phyloP scores from a whole-genome alignment of 1,140 invertebrate genomes.

The Drosophila repletoides region DNA sequence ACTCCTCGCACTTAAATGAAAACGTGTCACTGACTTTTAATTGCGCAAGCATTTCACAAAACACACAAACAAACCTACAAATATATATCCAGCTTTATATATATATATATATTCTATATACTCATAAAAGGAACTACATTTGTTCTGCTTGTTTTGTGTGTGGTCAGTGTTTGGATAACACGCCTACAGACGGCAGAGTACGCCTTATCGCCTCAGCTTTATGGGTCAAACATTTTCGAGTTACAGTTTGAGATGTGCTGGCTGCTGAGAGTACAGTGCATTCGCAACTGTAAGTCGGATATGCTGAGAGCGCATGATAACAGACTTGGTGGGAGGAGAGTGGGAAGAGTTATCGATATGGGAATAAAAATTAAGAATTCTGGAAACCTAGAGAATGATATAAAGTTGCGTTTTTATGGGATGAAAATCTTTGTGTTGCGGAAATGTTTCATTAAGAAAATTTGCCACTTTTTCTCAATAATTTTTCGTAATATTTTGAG shows the following conservation, averaged over 20 bases:
- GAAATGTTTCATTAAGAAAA: too few species aligned
- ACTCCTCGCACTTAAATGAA: conserved; percentile 54
- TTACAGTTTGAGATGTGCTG: conserved; percentile 7
- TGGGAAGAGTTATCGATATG: too few species aligned
- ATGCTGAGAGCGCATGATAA: too few species aligned
- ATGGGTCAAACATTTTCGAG: conserved; percentile 39
- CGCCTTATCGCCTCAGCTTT: conserved; percentile 27
- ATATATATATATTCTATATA: too few species aligned
- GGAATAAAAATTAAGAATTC: too few species aligned
- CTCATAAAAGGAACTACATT: background rate
- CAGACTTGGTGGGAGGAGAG: too few species aligned
- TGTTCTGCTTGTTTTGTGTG: conserved; percentile 26
- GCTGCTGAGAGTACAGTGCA: background rate
- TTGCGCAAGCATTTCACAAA: conserved; percentile 35
- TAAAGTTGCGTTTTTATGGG: too few species aligned
- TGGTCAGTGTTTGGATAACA: conserved; percentile 49
- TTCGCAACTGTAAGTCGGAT: background rate
- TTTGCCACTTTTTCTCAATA: too few species aligned
- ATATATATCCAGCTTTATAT: too few species aligned
- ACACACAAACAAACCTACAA: background rate
- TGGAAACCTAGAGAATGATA: too few species aligned
- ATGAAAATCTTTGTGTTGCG: too few species aligned
- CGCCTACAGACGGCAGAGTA: conserved; percentile 22
- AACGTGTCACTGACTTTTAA: conserved; percentile 61
- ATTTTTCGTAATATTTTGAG: too few species aligned